Evolutionary conservation across 2,888 invertebrate genomes (phyloP), one percentile per base, ranked within the genome.

Genomic region (Spatulosminthurus flaviceps): DNA sequence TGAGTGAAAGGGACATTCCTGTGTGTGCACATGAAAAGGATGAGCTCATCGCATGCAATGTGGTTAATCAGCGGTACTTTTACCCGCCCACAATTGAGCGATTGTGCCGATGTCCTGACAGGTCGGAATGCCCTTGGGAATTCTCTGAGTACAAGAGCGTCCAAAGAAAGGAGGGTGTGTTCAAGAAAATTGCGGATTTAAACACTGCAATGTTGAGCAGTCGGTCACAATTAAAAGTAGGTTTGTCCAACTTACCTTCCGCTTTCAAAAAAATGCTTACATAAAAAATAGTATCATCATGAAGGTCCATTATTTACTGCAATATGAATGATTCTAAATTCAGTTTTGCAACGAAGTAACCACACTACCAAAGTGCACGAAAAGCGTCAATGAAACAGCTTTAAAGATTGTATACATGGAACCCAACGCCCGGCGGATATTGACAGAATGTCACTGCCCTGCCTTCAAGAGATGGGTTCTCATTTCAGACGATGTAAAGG

Each of bases 211-310:
- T 87, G 70, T 87, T 92, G 51, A 91, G 91, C 87, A 92, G 91
- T 85, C 88, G 90, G 81, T 90, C 90, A 1, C 87, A 90, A 79
- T 87, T 92, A n/a, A 91, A 92, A 89, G 92, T 91, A 16, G 64
- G 66, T 77, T 41, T 21, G 41, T 24, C 2, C 0, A 16, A 19
- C n/a, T 11, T 51, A 51, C 51, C 16, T 51, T 51, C 19, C 7
- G n/a, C 5, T 51, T 51, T 51, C n/a, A 34, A 34, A 34, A 4
- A 34, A 34, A 34, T n/a, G n/a, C n/a, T n/a, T n/a, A 34, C 4
- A 34, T 9, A 34, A 34, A 34, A 34, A 34, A 34, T 7, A 34
- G 9, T 34, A 34, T n/a, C 34, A 34, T 34, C 4, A 34, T 34
- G 9, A 34, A 34, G 34, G 9, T 34, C 34, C 34, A n/a, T n/a